Conservation (phyloP, 2,113 vertebrate genomes). For the Ptyas mucosa region DNA sequence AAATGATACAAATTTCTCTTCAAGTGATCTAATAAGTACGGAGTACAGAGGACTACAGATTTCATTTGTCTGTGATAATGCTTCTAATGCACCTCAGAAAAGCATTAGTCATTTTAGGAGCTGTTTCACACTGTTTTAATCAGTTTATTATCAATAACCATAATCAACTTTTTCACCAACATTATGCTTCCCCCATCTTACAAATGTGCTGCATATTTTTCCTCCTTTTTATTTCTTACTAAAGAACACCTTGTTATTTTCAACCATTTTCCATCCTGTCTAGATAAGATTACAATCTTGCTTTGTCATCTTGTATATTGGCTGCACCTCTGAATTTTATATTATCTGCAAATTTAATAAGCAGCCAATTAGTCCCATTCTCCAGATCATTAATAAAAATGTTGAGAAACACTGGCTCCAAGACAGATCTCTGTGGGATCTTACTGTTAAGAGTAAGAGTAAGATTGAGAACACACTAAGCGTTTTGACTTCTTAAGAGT, state of each 20-base stretch:
- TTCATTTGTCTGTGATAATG: background rate
- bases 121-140: background rate
- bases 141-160: background rate
- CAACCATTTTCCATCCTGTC: background rate
- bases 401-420: background rate
- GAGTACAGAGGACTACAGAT: background rate
- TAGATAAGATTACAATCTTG: background rate
- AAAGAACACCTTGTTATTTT: background rate
- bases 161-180: background rate
- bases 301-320: background rate
- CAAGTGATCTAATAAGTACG: background rate
- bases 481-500: background rate
- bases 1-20: background rate
- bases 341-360: background rate
- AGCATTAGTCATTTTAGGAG: background rate
- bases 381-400: background rate
- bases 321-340: background rate
- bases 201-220: background rate
- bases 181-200: background rate
- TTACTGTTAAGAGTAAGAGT: background rate
- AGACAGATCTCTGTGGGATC: background rate
- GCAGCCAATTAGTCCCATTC: background rate
- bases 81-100: background rate
- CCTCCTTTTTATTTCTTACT: background rate
- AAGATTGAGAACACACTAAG: background rate